These are phyloP conservation scores for Forpus xanthops DNA, from an alignment of 2,797 vertebrate genomes.

Conservation along the genomic window DNA sequence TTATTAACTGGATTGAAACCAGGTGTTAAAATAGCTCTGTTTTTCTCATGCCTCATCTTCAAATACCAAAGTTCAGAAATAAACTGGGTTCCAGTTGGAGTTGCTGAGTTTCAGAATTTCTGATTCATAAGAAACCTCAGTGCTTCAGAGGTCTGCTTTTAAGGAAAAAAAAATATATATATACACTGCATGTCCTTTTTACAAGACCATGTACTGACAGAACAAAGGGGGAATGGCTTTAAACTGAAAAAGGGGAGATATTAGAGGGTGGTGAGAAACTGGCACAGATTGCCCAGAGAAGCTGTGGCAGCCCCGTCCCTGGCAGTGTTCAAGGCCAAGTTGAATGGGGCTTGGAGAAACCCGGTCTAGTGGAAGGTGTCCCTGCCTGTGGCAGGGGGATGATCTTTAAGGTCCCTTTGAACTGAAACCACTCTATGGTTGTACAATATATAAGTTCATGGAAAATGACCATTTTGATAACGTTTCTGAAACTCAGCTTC, in stretches of 20 bases:
- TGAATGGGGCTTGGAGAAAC: neutral
- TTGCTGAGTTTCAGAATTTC: neutral
- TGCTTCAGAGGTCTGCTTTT: neutral
- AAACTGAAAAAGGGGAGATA: neutral
- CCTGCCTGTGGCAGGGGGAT: neutral
- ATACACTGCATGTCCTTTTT: neutral
- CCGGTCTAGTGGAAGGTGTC: neutral
- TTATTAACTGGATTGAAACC: conserved; percentile 49
- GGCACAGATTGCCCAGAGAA: neutral
- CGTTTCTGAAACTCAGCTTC: neutral
- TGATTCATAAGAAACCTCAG: neutral
- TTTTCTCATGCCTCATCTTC: neutral
- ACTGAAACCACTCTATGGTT: neutral
- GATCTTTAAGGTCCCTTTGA: neutral
- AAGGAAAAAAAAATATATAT: neutral
- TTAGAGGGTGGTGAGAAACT: neutral
- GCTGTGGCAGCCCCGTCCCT: neutral
- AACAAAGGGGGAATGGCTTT: neutral
- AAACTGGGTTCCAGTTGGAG: neutral
- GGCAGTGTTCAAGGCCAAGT: neutral
- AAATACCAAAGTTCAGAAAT: neutral
- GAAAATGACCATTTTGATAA: neutral
- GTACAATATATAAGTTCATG: neutral
- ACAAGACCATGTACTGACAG: neutral
- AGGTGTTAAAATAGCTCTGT: conserved; percentile 48